Base-by-base conservation (phyloP, 2,888 invertebrate genomes). In the Clusia tigrina region DNA sequence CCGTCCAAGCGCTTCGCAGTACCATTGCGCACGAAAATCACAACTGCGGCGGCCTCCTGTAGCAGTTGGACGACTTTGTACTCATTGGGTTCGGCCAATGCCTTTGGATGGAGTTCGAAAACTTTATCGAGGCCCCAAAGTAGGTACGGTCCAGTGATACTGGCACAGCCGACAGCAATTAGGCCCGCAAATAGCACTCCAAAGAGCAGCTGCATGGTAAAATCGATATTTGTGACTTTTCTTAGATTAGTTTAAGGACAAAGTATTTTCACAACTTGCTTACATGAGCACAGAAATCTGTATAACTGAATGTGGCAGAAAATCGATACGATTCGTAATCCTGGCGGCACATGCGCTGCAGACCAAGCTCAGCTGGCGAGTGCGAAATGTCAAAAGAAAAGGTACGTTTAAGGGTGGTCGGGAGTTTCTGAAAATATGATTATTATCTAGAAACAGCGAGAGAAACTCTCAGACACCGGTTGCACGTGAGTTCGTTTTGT, bases 21-120 rank as follows among this genome's bases (percentile, higher is more conserved):
- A 63, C 85, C 86, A 78, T 88, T 88, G 71, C 88, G 86, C 60
- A 88, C 86, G 71, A 88, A 88, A 67, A 88, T 85, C 65, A 88
- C 86, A 26, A 88, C 86, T 2, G 88, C 87, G 51, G 86, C 86
- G 70, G 85, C 86, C 63, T 86, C 86, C 37, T 84, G 85, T 68
- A 87, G 88, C n/a, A 89, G 85, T 72, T 84, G 84, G 81, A 86
- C 85, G 74, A 88, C 78, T 62, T 86, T 85, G 82, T 86, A 86
- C 70, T 88, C 87, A 57, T 85, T 86, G 48, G 87, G 74, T 57
- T 85, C 86, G 64, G 85, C 84, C 32, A 89, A 72, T 1, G 88
- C 87, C 37, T 87, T 86, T 26, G 86, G 76, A 63, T 84, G 84
- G 64, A 86, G 85, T 46, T 82, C 82, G 32, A 82, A 81, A 1